Conservation (phyloP, 2,888 invertebrate genomes). For the Dynastes maya region DNA sequence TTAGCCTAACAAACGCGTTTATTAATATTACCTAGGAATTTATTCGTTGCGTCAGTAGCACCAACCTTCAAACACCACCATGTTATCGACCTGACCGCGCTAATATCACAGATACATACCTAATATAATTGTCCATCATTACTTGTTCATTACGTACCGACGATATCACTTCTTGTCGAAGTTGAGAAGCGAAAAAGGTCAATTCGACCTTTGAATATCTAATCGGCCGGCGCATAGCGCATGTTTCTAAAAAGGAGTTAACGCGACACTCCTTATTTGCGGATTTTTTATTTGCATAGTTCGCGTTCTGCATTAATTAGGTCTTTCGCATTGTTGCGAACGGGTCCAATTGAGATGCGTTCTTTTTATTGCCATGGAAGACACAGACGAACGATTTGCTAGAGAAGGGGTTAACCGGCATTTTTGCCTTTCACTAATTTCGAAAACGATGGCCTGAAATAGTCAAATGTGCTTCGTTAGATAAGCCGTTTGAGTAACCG, state of each 20-base stretch:
- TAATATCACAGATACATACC: conserved; percentile 8
- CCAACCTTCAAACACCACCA: conserved; percentile 3
- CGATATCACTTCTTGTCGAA: background rate
- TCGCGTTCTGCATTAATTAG: conserved; percentile 22
- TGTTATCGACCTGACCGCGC: background rate
- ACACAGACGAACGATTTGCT: no score
- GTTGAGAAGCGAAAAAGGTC: background rate
- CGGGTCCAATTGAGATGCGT: background rate
- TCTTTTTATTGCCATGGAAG: background rate
- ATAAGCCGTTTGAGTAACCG: no score
- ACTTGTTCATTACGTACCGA: background rate
- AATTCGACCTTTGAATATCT: conserved; percentile 5
- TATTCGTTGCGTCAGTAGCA: background rate
- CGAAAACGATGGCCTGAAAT: no score
- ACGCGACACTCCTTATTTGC: conserved; percentile 26
- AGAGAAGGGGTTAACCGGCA: background rate
- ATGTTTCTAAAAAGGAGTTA: conserved; percentile 15
- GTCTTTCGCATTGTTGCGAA: conserved; percentile 9
- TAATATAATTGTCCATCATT: background rate
- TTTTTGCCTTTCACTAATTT: background rate
- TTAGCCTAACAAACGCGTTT: background rate
- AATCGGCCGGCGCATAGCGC: background rate
- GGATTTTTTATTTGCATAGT: conserved; percentile 27
- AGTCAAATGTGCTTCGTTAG: no score
- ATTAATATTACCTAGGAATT: no score